These are phyloP conservation scores for Gnathonemus longibarbis DNA, from an alignment of 2,113 vertebrate species.

Conservation along the genomic window DNA sequence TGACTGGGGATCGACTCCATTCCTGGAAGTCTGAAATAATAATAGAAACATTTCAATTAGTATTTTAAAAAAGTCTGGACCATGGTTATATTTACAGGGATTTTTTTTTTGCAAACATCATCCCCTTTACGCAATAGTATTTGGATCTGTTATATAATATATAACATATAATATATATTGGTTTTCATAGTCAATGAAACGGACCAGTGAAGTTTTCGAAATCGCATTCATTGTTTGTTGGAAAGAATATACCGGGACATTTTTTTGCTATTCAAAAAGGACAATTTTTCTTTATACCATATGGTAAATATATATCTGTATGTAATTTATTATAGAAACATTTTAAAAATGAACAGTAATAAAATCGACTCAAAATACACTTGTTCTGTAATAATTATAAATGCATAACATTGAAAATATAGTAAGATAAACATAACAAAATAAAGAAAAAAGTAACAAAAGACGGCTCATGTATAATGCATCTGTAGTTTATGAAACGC, in stretches of 20 bases:
- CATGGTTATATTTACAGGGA: neutral
- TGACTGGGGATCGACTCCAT: conserved; percentile 89
- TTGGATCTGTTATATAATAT: neutral
- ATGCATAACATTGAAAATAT: neutral
- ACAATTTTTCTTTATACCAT: neutral
- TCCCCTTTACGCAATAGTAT: neutral
- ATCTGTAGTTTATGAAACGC: neutral
- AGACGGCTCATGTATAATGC: neutral
- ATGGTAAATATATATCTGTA: neutral
- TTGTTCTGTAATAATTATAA: neutral
- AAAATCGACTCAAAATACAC: neutral
- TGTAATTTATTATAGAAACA: neutral
- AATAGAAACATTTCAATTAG: conserved; percentile 14
- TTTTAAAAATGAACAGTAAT: neutral
- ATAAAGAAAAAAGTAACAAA: neutral
- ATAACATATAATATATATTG: neutral
- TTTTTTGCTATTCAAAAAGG: neutral
- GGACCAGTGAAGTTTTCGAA: neutral
- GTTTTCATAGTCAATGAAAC: neutral
- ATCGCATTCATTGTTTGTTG: neutral
- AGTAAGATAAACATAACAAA: neutral
- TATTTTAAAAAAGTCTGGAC: neutral
- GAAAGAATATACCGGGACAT: neutral
- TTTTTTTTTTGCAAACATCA: neutral
- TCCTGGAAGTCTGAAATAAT: conserved; percentile 60